phyloP scores from a whole-genome alignment of 2,797 vertebrate species.

The Loriculus beryllinus region DNA sequence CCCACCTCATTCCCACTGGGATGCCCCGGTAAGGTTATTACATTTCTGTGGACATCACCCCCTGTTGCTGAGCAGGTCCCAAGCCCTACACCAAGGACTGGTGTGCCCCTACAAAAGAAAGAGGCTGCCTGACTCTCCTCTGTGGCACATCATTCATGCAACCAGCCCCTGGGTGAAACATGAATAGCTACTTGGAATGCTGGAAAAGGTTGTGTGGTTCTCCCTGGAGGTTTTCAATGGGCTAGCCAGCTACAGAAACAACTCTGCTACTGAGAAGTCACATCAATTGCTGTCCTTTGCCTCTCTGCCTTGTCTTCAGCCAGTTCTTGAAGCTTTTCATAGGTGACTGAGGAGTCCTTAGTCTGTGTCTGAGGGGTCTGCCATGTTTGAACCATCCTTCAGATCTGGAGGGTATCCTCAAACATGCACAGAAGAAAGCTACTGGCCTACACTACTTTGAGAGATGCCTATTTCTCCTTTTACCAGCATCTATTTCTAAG shows the following conservation, averaged over 20 bases:
- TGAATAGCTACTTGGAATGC: neutral
- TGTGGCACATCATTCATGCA: neutral
- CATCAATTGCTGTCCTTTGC: neutral
- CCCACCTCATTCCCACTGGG: neutral
- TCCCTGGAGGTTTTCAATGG: neutral
- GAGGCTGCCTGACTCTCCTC: neutral
- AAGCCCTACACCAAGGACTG: neutral
- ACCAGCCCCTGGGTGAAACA: neutral
- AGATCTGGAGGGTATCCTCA: neutral
- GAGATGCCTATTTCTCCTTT: constrained; percentile 21
- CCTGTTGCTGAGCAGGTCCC: neutral
- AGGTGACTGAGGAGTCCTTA: neutral
- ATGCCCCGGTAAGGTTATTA: neutral
- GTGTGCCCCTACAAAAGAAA: neutral
- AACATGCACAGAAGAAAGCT: neutral
- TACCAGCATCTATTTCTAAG: constrained; percentile 50
- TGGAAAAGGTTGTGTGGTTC: neutral
- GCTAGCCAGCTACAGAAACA: neutral
- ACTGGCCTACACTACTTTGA: neutral
- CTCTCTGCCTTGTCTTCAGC: neutral
- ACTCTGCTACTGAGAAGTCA: neutral
- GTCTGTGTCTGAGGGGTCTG: neutral
- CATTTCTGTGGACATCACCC: neutral
- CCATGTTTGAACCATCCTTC: neutral
- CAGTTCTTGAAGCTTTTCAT: neutral